These are phyloP conservation scores for Taenaris catops DNA, from an alignment of 2,888 invertebrate species.

Conservation along the genomic window DNA sequence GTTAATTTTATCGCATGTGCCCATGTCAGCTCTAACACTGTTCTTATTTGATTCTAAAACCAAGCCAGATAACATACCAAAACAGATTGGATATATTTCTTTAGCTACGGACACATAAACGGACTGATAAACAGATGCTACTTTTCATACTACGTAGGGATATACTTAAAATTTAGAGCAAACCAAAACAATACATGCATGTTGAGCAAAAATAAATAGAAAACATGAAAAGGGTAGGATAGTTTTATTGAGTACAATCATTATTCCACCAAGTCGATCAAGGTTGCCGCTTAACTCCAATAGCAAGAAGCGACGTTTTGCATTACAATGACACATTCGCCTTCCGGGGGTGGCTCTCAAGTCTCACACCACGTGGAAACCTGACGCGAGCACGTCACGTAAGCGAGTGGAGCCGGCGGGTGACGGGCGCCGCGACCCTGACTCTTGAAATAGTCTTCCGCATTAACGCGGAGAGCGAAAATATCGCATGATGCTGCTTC, in stretches of 20 bases:
- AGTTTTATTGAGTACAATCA: too few relatives aligned
- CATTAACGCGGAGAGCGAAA: slow-evolving; percentile 71
- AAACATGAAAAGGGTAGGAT: too few relatives aligned
- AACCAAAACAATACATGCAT: neutral
- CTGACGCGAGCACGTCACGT: slow-evolving; percentile 27
- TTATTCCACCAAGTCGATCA: neutral
- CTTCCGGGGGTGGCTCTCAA: slow-evolving; percentile 13
- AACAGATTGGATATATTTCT: too few relatives aligned
- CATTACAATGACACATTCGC: slow-evolving; percentile 3
- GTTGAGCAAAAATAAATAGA: too few relatives aligned
- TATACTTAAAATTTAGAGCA: too few relatives aligned
- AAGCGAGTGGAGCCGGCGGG: slow-evolving; percentile 31
- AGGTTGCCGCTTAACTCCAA: neutral
- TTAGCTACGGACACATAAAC: too few relatives aligned
- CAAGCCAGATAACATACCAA: too few relatives aligned
- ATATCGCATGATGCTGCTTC: slow-evolving; percentile 70
- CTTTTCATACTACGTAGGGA: too few relatives aligned
- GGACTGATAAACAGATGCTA: too few relatives aligned
- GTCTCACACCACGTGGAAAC: slow-evolving; percentile 25
- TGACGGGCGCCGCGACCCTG: slow-evolving; percentile 66
- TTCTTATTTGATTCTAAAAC: too few relatives aligned
- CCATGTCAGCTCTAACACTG: too few relatives aligned
- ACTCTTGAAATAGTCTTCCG: slow-evolving; percentile 81
- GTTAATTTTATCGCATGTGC: too few relatives aligned
- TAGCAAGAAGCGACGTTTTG: slow-evolving; percentile 1